These are phyloP conservation scores for Chroicocephalus ridibundus DNA, from an alignment of 2,113 vertebrate genomes.

Conservation along the genomic window DNA sequence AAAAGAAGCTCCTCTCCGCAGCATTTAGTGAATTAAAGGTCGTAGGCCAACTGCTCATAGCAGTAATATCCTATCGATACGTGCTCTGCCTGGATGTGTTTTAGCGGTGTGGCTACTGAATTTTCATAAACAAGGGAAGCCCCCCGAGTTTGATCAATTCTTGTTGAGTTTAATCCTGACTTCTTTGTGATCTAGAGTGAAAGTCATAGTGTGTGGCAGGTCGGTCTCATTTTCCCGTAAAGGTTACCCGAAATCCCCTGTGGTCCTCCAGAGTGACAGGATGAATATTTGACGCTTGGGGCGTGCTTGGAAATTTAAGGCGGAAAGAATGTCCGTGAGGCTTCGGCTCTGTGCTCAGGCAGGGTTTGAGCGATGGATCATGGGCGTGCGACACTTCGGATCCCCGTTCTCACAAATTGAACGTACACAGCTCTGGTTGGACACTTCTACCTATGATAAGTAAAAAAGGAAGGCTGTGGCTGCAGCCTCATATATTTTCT, in stretches of 20 bases:
- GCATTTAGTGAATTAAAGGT: neutral
- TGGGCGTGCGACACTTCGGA: too few species aligned
- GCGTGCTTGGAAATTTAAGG: neutral
- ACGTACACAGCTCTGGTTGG: fast-evolving
- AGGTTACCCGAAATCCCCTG: neutral
- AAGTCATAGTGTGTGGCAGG: neutral
- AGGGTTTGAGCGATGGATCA: neutral
- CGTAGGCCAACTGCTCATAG: neutral
- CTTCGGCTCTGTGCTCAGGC: neutral
- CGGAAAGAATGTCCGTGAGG: neutral
- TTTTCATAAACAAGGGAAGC: neutral
- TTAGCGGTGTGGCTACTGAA: neutral
- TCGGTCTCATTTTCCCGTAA: neutral
- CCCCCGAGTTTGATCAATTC: neutral
- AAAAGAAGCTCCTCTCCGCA: neutral
- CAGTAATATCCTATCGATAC: too few species aligned
- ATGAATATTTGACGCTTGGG: neutral
- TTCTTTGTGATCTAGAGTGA: neutral
- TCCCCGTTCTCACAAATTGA: fast-evolving
- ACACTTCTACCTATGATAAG: too few species aligned
- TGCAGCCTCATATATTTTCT: fast-evolving
- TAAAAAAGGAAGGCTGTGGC: neutral
- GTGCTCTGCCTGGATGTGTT: neutral
- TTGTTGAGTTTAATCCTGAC: neutral
- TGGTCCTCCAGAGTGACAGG: neutral